A percentile compares a stretch with the other conserved stretches of the same genome.
Evolutionary conservation across 2,113 vertebrate genomes (phyloP).

Genomic region (Thalassarche chlororhynchos): DNA sequence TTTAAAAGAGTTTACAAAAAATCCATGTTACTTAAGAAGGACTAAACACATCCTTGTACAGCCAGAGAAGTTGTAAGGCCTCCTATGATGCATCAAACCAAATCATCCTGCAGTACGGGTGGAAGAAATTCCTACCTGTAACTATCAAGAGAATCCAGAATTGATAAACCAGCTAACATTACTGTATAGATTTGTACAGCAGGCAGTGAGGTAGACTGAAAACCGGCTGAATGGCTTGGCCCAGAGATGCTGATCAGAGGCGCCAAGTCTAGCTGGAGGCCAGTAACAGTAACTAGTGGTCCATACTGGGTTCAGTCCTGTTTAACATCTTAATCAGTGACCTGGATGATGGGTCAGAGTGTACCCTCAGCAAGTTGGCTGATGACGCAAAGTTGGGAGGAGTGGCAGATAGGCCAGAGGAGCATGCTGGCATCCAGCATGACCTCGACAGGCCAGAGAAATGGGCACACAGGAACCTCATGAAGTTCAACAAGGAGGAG

Average conservation of each 20-base stretch:
- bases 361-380: no score
- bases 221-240: neutral
- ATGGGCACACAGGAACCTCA: no score
- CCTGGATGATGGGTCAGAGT: no score
- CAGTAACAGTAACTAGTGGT: neutral
- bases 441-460: no score
- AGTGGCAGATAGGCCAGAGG: no score
- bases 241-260: neutral
- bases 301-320: no score
- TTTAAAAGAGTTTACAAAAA: neutral
- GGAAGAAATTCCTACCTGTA: neutral
- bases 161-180: neutral
- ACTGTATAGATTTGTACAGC: neutral
- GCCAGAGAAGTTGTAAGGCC: neutral
- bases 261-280: neutral
- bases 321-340: no score
- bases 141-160: neutral
- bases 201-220: neutral
- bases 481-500: no score
- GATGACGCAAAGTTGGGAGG: no score
- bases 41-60: neutral
- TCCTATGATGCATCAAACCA: neutral
- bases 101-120: neutral
- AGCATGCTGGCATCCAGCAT: no score
- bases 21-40: neutral